A percentile compares a stretch with the other conserved stretches of the same genome.
phyloP scores from a whole-genome alignment of 2,113 vertebrate genomes.

The Montifringilla adamsi region DNA sequence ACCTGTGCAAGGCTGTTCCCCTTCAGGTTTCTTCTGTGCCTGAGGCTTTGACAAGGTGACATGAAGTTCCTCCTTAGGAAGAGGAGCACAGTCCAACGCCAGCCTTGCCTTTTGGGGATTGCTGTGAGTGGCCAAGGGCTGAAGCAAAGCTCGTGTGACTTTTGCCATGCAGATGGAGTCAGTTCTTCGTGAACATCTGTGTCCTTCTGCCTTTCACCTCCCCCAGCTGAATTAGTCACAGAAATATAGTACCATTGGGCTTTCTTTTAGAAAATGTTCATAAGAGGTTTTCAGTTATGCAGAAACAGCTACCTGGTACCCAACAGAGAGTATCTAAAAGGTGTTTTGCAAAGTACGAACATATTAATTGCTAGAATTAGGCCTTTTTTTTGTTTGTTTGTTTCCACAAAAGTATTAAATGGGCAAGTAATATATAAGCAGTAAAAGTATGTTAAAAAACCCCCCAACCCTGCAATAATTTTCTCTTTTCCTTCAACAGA shows the following conservation, averaged over 20 bases:
- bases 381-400: background rate
- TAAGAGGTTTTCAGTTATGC: background rate
- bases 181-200: background rate
- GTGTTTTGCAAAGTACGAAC: background rate
- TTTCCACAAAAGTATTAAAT: background rate
- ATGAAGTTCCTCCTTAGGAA: background rate
- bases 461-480: background rate
- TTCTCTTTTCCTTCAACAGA: conserved; percentile 74
- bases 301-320: background rate
- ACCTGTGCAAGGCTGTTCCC: background rate
- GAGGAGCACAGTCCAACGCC: accelerated
- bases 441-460: background rate
- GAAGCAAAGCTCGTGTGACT: background rate
- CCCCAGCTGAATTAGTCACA: background rate
- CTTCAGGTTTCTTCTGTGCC: background rate
- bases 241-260: background rate
- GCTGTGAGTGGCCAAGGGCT: background rate
- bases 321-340: background rate
- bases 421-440: background rate
- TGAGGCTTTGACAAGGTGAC: background rate
- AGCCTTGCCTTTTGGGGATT: background rate
- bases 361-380: background rate
- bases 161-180: background rate
- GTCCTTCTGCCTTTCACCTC: background rate
- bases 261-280: background rate